Conservation (phyloP, 2,888 invertebrate species). For the Octonoba sinensis region DNA sequence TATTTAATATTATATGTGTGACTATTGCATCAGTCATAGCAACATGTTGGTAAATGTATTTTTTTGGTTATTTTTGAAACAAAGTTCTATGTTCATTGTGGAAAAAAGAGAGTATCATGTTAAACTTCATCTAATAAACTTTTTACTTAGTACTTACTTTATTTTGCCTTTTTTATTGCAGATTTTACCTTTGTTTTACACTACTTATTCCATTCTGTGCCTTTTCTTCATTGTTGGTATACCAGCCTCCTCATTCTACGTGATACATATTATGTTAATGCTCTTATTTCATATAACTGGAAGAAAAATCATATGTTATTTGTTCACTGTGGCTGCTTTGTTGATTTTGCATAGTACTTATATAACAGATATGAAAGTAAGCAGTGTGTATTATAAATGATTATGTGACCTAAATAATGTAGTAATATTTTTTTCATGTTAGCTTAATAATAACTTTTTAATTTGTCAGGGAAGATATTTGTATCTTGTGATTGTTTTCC, state of each 20-base stretch:
- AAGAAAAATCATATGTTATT: conserved; percentile 17
- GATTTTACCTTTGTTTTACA: conserved; percentile 35
- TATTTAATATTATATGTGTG: too few relatives aligned
- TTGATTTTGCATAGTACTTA: conserved; percentile 20
- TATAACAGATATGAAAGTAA: conserved; percentile 28
- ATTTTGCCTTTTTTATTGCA: background rate
- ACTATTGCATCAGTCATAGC: too few relatives aligned
- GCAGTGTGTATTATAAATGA: background rate
- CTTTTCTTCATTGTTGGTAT: conserved; percentile 74
- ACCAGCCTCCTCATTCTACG: conserved; percentile 74
- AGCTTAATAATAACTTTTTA: background rate
- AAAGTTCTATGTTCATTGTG: too few relatives aligned
- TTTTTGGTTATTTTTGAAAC: too few relatives aligned
- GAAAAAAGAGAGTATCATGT: too few relatives aligned
- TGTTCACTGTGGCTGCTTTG: conserved; percentile 22
- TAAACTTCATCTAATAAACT: too few relatives aligned
- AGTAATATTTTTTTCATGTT: background rate
- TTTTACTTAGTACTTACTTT: too few relatives aligned
- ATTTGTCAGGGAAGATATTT: background rate
- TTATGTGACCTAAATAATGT: background rate
- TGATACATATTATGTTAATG: conserved; percentile 65
- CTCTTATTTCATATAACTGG: background rate
- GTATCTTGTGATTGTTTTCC: background rate
- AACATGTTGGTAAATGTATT: too few relatives aligned
- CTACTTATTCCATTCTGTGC: conserved; percentile 69